Base-by-base conservation (phyloP, 2,113 vertebrate genomes). In the Progne subis region DNA sequence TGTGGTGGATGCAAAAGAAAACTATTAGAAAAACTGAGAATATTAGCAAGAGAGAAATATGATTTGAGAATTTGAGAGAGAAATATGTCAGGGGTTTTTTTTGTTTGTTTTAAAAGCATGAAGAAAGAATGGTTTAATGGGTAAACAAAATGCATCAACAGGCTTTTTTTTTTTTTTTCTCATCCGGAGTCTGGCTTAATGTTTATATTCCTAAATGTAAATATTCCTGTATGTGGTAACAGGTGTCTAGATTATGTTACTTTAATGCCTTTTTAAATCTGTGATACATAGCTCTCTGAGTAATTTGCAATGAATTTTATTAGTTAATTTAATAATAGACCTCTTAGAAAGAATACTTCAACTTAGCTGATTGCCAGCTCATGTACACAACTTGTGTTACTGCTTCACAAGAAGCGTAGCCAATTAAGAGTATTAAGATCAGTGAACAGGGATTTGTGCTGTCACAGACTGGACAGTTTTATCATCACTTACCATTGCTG, bases 41-140 rank as follows among this genome's bases (percentile, higher is more conserved):
- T 78, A 52, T 5, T 59, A 12, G 4, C 5, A 37, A 37, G 37
- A 37, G 37, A 37, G 37, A 37, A 37, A 10, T 37, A 37, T 37
- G 37, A 37, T 37, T 10, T 37, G 37, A 37, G 37, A 37, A 5
- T 50, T 69, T 28, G 13, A 80, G 46, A 28, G 57, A 72, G 78
- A 81, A 50, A 26, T 21, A 46, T 7, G 2, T 29, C 3, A 2
- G 1, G 1, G 0, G 0, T 7, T 43, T 1, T n/a, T 65, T 56
- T 24, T 60, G 4, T 32, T 64, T 46, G 3, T 23, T 87, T 86
- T 67, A 52, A 67, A 82, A 76, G 20, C 26, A 26, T 4, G 26
- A 32, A n/a, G 21, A 71, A 71, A 39, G 28, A 65, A 18, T 29
- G 47, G 18, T 44, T 71, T 56, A 63, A 84, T 18, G 14, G 11